A percentile compares a stretch with the other conserved stretches of the same genome.
Evolutionary conservation across 1,140 invertebrate genomes (phyloP).

Genomic region (Heliconius melpomene): DNA sequence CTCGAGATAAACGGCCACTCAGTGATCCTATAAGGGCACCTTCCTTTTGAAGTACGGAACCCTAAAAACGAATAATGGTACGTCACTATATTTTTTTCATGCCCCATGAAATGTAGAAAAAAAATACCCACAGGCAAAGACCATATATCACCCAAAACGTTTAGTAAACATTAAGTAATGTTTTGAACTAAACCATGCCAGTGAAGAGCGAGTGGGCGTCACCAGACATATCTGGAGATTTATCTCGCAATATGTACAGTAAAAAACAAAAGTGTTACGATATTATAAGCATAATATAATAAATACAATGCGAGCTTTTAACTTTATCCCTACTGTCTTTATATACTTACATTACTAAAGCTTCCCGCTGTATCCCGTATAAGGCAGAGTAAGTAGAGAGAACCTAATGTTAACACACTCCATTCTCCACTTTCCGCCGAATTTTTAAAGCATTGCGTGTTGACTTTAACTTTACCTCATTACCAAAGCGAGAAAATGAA

Average conservation of each 20-base stretch:
- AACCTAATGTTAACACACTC: neutral
- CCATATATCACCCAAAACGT: neutral
- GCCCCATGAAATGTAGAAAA: too few species aligned
- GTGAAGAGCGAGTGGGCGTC: neutral
- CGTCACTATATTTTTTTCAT: too few species aligned
- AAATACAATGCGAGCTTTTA: neutral
- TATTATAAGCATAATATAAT: neutral
- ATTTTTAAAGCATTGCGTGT: neutral
- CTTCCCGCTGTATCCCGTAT: neutral
- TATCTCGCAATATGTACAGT: slow-evolving; percentile 4
- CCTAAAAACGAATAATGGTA: too few species aligned
- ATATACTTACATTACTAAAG: neutral
- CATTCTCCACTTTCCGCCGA: neutral
- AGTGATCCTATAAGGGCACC: too few species aligned
- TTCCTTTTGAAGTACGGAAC: too few species aligned
- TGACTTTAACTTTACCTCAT: neutral
- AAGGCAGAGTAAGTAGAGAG: neutral
- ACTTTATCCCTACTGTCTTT: neutral
- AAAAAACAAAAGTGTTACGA: neutral
- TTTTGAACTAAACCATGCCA: slow-evolving; percentile 5
- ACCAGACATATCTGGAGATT: neutral
- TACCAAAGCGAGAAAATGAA: too few species aligned
- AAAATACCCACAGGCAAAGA: too few species aligned
- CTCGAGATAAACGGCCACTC: too few species aligned
- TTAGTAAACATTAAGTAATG: slow-evolving; percentile 1